Evolutionary conservation across 2,797 vertebrate species (phyloP).

Genomic region (Adelosebastes latens): DNA sequence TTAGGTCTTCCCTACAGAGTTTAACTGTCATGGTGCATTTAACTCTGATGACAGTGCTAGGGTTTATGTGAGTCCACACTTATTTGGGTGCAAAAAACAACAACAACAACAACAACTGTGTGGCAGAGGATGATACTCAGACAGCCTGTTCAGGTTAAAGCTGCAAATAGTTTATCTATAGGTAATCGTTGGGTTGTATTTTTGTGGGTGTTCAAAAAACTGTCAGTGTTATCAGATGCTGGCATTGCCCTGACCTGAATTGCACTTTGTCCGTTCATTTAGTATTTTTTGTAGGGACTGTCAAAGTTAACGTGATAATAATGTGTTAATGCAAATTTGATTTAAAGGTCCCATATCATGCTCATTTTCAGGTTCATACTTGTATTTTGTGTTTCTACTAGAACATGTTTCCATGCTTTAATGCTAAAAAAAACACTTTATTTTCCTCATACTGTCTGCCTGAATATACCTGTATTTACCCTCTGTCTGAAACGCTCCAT

Average conservation of each 20-base stretch:
- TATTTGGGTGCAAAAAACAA: conserved; percentile 1
- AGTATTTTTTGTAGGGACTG: not conserved
- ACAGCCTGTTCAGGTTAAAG: not conserved
- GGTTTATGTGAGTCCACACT: conserved; percentile 19
- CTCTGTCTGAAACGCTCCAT: too few relatives aligned
- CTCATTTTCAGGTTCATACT: too few relatives aligned
- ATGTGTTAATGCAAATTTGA: too few relatives aligned
- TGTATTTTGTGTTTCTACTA: too few relatives aligned
- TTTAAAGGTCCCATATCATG: too few relatives aligned
- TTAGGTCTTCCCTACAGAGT: conserved; percentile 33
- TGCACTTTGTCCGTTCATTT: not conserved
- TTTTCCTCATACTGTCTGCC: too few relatives aligned
- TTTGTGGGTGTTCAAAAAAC: not conserved
- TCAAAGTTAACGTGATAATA: too few relatives aligned
- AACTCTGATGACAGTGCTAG: conserved; percentile 8
- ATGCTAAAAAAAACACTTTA: too few relatives aligned
- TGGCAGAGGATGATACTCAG: not conserved
- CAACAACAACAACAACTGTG: not conserved
- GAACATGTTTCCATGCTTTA: too few relatives aligned
- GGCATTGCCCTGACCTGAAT: not conserved
- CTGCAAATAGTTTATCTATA: not conserved
- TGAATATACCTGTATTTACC: too few relatives aligned
- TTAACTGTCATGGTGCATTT: conserved; percentile 41
- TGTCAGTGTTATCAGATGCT: not conserved
- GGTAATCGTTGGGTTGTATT: not conserved